Base-by-base conservation (phyloP, 2,113 vertebrate species). In the Psammodynastes pulverulentus region DNA sequence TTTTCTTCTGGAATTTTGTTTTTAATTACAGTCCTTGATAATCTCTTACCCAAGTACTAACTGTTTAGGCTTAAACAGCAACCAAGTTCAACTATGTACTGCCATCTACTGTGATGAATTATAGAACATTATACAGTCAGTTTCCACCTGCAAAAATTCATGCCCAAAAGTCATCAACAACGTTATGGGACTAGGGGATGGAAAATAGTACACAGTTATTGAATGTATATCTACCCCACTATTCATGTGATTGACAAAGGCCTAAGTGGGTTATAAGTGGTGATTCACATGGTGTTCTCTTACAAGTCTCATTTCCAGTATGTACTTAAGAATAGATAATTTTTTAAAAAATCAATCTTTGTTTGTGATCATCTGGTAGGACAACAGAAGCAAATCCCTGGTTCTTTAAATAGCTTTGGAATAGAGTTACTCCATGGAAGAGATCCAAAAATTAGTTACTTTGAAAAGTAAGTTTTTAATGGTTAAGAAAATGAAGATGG, bases 401-500 rank as follows among this genome's bases (percentile, higher is more conserved):
- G 13, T 87, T 94, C 92, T 92, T 46, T 92, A 54, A 84, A 90
- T 84, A 52, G 17, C 34, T 88, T 39, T 52, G 46, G 19, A 29
- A 56, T 92, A 24, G 0, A 58, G 15, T 84, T 53, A 45, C n/a
- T 56, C 58, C 49, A 29, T 67, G 48, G 79, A 92, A 86, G n/a
- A 62, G n/a, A 89, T 52, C 53, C 34, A 46, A 49, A 49, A 93
- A 5, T 9, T 1, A 9, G 2, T 34, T 9, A 79, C 26, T 91
- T 46, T 94, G 21, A 89, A 72, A 34, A n/a, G 43, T 43, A 92
- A 93, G 12, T 3, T 7, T 62, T 62, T 93, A 94, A 17, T 10
- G 9, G 19, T 26, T 2, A 0, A 1, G 90, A 5, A 46, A 26
- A 24, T 43, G 88, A 90, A 24, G n/a, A 49, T 87, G 26, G 34